Conservation (phyloP, 1,140 invertebrate species). For the Nilaparvata lugens region DNA sequence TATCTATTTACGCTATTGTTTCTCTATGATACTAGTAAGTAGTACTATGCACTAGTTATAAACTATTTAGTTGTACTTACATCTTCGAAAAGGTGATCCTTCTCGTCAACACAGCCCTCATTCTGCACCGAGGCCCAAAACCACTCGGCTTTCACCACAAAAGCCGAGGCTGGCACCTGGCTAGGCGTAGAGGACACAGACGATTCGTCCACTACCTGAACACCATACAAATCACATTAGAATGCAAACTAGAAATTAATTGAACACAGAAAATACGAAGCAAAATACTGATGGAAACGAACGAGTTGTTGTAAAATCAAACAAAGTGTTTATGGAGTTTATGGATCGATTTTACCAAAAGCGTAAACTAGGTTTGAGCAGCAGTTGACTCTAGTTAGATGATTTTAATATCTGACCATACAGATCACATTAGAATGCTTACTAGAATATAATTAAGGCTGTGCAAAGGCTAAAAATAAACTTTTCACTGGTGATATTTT, state of each 20-base stretch:
- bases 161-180: constrained; percentile 45
- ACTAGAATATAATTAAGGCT: no score
- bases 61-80: no score
- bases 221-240: constrained; percentile 8
- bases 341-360: no score
- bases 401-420: no score
- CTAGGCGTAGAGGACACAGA: constrained; percentile 56
- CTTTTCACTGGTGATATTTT: no score
- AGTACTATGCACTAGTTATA: no score
- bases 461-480: no score
- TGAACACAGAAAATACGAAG: constrained; percentile 2
- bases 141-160: constrained; percentile 86
- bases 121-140: constrained; percentile 97
- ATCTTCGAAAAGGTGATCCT: constrained; percentile 76
- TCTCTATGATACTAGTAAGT: no score
- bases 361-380: no score
- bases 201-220: constrained; percentile 71
- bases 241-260: constrained; percentile 1
- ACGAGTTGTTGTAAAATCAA: constrained; percentile 5
- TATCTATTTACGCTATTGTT: no score
- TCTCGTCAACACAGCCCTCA: constrained; percentile 82
- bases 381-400: no score
- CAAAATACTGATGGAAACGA: constrained; percentile 10
- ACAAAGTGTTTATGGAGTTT: constrained; percentile 9
- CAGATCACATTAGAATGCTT: no score